A percentile compares a stretch with the other conserved stretches of the same genome.
These are phyloP conservation scores for Neopipo cinnamomea DNA, from an alignment of 2,113 vertebrate genomes.

Conservation along the genomic window DNA sequence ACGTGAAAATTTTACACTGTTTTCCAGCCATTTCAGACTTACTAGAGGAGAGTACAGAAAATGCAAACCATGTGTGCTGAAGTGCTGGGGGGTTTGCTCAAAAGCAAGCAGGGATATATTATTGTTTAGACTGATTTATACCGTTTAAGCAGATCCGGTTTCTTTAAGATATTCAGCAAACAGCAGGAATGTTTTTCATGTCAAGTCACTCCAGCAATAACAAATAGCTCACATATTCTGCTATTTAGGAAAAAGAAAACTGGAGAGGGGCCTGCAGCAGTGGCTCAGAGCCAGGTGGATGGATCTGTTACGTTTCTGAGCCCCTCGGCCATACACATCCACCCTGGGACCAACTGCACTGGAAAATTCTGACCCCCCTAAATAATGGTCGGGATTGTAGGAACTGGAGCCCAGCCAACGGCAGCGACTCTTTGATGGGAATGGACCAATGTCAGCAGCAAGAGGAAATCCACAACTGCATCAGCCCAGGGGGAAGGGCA, in stretches of 20 bases:
- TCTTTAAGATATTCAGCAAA: conserved; percentile 60
- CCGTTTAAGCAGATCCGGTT: conserved; percentile 37
- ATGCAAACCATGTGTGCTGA: conserved; percentile 39
- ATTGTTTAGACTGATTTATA: conserved; percentile 55
- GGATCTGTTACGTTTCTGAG: conserved; percentile 46
- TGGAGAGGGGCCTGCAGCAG: conserved; percentile 37
- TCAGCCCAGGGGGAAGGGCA: conserved; percentile 31
- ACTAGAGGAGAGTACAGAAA: conserved; percentile 47
- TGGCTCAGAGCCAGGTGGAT: conserved; percentile 27
- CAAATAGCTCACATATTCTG: conserved; percentile 56
- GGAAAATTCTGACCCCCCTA: conserved; percentile 46
- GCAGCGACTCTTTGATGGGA: conserved; percentile 24
- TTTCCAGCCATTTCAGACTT: conserved; percentile 51
- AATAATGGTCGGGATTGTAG: background rate
- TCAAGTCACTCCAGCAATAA: conserved; percentile 52
- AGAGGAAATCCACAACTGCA: conserved; percentile 62
- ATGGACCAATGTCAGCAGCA: conserved; percentile 32
- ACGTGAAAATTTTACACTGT: conserved; percentile 31
- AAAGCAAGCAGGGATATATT: conserved; percentile 48
- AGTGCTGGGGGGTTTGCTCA: conserved; percentile 32
- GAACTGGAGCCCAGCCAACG: conserved; percentile 26
- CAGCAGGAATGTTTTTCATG: conserved; percentile 42
- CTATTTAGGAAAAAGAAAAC: conserved; percentile 53
- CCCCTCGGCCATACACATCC: background rate
- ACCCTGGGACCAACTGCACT: background rate